Evolutionary conservation across 2,888 invertebrate species (phyloP).

Genomic region (Tinea trinotella): DNA sequence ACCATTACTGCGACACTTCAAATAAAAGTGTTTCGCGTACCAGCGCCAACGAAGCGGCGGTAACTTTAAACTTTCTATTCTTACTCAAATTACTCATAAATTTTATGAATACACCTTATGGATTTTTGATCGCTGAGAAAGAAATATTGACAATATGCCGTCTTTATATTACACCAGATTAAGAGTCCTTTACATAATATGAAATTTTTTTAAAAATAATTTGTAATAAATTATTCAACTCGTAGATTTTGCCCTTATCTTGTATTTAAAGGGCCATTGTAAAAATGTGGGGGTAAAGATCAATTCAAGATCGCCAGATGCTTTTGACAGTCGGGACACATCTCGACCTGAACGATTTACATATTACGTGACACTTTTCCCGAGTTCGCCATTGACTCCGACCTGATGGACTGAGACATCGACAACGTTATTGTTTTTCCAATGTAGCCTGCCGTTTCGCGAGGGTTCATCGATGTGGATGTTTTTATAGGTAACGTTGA

Average conservation of each 20-base stretch:
- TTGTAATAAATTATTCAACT: neutral
- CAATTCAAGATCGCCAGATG: constrained; percentile 48
- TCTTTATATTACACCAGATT: too few relatives aligned
- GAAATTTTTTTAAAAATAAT: neutral
- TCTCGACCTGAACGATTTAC: constrained; percentile 68
- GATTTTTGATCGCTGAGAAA: too few relatives aligned
- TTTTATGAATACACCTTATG: neutral
- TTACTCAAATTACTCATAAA: constrained; percentile 17
- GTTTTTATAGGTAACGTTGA: constrained; percentile 50
- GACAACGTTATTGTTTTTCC: constrained; percentile 62
- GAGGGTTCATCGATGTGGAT: constrained; percentile 41
- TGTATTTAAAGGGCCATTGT: constrained; percentile 31
- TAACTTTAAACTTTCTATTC: constrained; percentile 18
- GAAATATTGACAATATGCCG: too few relatives aligned
- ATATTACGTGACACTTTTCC: constrained; percentile 70
- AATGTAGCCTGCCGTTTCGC: constrained; percentile 39
- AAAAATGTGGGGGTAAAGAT: constrained; percentile 53
- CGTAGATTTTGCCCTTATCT: neutral
- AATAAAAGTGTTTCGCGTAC: constrained; percentile 31
- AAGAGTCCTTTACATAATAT: too few relatives aligned
- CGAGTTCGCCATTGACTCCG: constrained; percentile 60
- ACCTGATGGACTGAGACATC: constrained; percentile 63
- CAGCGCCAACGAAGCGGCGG: neutral
- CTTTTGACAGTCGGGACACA: constrained; percentile 66
- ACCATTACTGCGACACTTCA: constrained; percentile 42